phyloP scores from a whole-genome alignment of 2,888 invertebrate species.

The Sialis fuliginosa region DNA sequence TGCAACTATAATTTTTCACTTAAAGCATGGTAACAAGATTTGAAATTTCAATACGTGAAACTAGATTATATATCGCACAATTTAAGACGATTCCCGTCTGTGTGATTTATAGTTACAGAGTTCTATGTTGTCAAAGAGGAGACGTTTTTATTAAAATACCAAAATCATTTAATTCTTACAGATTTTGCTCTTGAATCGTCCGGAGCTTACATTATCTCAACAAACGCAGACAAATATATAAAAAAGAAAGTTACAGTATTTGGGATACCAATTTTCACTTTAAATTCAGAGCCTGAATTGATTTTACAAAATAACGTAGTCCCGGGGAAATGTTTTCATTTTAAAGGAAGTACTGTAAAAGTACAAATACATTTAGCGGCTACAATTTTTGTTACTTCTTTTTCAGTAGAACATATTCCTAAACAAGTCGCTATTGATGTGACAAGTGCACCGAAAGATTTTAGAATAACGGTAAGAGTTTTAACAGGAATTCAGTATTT shows the following conservation, averaged over 20 bases:
- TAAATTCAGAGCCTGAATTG: conserved; percentile 19
- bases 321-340: conserved; percentile 47
- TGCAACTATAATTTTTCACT: no score
- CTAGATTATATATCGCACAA: no score
- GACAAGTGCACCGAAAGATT: conserved; percentile 35
- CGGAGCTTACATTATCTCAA: conserved; percentile 33
- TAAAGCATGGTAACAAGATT: no score
- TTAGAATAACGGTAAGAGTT: conserved; percentile 20
- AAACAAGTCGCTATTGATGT: conserved; percentile 29
- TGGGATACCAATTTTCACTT: conserved; percentile 10
- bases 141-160: no score
- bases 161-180: not conserved
- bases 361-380: conserved; percentile 32
- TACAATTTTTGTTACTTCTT: conserved; percentile 27
- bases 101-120: no score
- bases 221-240: conserved; percentile 22
- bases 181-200: conserved; percentile 42
- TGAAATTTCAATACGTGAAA: no score
- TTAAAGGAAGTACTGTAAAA: conserved; percentile 31
- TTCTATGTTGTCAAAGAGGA: no score
- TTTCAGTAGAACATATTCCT: conserved; percentile 38
- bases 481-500: no score
- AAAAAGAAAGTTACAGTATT: conserved; percentile 5
- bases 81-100: no score
- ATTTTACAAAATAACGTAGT: conserved; percentile 22